Conservation (phyloP, 2,113 vertebrate species). For the Solenodon paradoxus region DNA sequence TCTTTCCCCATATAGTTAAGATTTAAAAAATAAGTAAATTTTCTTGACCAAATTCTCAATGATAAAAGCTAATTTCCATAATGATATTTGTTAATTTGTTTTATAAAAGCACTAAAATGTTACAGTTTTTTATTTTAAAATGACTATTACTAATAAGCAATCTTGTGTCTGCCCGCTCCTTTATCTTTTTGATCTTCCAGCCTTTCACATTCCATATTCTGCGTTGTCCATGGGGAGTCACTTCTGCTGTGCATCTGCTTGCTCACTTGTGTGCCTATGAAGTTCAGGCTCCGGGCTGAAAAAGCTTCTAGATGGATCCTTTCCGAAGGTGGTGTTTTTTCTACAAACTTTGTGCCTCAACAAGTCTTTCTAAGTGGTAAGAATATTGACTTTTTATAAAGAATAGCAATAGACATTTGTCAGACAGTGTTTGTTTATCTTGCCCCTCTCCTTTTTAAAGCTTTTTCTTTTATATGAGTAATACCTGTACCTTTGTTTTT, state of each 20-base stretch:
- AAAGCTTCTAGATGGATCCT: conserved; percentile 80
- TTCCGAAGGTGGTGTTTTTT: conserved; percentile 53
- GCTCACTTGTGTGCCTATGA: conserved; percentile 53
- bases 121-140: background rate
- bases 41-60: background rate
- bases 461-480: background rate
- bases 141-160: background rate
- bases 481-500: background rate
- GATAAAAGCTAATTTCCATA: background rate
- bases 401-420: background rate
- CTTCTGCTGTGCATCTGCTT: conserved; percentile 44
- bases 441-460: background rate
- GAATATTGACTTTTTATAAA: background rate
- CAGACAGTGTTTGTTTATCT: background rate
- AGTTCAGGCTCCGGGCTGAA: conserved; percentile 30
- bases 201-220: conserved; percentile 40
- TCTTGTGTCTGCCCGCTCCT: background rate
- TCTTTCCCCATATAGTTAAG: background rate
- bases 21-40: background rate
- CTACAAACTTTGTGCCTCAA: conserved; percentile 70
- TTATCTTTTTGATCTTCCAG: conserved; percentile 56
- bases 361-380: conserved; percentile 83
- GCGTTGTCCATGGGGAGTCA: background rate
- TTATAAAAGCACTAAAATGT: background rate
- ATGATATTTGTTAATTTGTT: background rate